Percentiles rank a stretch among this genome's conserved stretches.
phyloP scores from a whole-genome alignment of 1,140 invertebrate genomes.

The Lineus longissimus region DNA sequence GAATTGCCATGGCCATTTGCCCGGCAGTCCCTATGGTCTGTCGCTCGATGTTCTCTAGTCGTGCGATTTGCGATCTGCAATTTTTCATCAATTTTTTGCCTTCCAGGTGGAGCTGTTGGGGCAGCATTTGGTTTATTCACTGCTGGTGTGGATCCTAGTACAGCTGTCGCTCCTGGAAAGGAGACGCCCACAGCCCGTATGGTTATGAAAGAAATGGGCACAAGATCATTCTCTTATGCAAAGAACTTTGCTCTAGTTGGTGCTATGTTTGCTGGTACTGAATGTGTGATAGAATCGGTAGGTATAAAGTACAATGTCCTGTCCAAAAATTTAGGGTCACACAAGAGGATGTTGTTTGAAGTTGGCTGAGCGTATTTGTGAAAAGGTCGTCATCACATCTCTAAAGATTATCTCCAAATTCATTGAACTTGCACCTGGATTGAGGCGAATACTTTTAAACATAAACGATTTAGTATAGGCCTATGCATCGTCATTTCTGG shows the following conservation, averaged over 20 bases:
- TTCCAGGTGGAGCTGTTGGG: constrained; percentile 81
- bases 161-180: constrained; percentile 62
- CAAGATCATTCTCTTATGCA: constrained; percentile 82
- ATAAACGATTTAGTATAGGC: too few relatives aligned
- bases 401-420: too few relatives aligned
- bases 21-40: too few relatives aligned
- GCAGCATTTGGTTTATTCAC: constrained; percentile 91
- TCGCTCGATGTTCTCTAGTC: too few relatives aligned
- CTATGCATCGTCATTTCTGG: too few relatives aligned
- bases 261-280: constrained; percentile 84
- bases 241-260: constrained; percentile 98
- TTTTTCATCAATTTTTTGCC: constrained; percentile 7
- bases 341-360: background rate
- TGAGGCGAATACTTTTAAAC: too few relatives aligned
- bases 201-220: constrained; percentile 78
- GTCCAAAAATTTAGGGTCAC: background rate
- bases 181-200: constrained; percentile 59
- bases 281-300: constrained; percentile 84
- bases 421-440: too few relatives aligned
- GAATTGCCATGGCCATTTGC: too few relatives aligned
- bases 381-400: too few relatives aligned
- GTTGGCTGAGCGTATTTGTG: too few relatives aligned
- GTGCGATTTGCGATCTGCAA: background rate
- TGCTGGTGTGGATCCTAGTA: constrained; percentile 87
- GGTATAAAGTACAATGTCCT: too few relatives aligned